These are phyloP conservation scores for Chauna torquata DNA, from an alignment of 2,113 vertebrate species.

Conservation along the genomic window DNA sequence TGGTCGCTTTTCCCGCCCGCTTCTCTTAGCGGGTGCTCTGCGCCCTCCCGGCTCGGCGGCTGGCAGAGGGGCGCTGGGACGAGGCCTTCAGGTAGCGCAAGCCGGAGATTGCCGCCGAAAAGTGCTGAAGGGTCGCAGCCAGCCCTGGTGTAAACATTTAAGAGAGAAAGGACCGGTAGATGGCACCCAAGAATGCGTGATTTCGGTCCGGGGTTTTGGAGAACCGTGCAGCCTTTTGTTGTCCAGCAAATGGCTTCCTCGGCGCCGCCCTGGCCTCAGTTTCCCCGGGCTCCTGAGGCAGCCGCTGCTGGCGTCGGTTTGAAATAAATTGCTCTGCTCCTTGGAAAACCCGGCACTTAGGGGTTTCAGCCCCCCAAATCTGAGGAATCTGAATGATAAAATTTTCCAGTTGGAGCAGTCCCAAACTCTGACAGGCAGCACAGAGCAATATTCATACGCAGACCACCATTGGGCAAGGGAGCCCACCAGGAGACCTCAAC, in stretches of 20 bases:
- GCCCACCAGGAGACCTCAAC: neutral
- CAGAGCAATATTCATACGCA: neutral
- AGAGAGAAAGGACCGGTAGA: neutral
- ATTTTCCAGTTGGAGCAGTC: neutral
- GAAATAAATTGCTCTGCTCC: neutral
- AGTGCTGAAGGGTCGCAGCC: neutral
- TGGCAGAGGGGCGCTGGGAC: neutral
- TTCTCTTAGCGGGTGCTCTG: too few relatives aligned
- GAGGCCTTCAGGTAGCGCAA: neutral
- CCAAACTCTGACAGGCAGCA: neutral
- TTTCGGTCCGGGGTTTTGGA: accelerated
- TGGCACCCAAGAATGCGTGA: neutral
- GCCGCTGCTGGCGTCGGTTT: accelerated
- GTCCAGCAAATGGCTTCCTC: neutral
- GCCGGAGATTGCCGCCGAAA: neutral
- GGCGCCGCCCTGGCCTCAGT: accelerated
- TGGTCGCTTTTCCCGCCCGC: too few relatives aligned
- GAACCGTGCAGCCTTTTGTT: neutral
- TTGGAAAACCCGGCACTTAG: neutral
- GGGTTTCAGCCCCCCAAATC: neutral
- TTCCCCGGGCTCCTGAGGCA: accelerated
- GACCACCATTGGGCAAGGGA: neutral
- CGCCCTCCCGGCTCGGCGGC: neutral
- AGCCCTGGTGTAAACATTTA: accelerated
- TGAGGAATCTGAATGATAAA: neutral